phyloP scores from a whole-genome alignment of 2,113 vertebrate species.

The Rana temporaria region DNA sequence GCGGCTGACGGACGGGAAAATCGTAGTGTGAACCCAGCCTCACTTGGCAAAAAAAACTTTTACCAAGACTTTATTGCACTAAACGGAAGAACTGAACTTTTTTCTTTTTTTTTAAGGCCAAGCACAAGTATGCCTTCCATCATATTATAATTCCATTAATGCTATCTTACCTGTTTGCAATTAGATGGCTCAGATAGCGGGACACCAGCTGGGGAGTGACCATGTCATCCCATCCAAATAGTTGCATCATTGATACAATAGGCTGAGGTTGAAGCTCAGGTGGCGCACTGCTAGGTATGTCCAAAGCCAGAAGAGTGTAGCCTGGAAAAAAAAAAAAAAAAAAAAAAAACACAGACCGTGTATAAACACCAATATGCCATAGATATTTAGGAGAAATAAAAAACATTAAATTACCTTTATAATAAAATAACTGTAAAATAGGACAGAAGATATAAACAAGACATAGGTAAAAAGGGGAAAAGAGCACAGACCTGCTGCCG shows the following conservation, averaged over 20 bases:
- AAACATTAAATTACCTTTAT: not conserved
- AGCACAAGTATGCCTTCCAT: no score
- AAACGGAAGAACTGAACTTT: no score
- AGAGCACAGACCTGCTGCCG: conserved; percentile 86
- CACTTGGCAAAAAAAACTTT: no score
- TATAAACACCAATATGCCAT: no score
- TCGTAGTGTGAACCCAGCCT: no score
- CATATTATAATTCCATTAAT: no score
- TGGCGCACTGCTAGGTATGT: conserved; percentile 85
- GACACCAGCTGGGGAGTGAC: conserved; percentile 87
- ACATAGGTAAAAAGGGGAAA: not conserved
- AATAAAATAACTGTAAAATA: not conserved
- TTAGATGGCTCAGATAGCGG: conserved; percentile 89
- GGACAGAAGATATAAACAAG: not conserved
- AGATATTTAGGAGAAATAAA: not conserved
- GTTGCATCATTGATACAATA: conserved; percentile 84
- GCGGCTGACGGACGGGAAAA: no score
- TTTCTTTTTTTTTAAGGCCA: no score
- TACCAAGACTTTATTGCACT: no score
- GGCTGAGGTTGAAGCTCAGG: conserved; percentile 91
- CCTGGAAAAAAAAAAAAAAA: conserved; percentile 73
- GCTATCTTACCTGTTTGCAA: conserved; percentile 85
- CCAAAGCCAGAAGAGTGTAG: conserved; percentile 90
- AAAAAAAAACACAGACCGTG: no score
- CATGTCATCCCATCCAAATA: conserved; percentile 97